Evolutionary conservation across 2,797 vertebrate genomes (phyloP).

Genomic region (Poeciliopsis presidionis): DNA sequence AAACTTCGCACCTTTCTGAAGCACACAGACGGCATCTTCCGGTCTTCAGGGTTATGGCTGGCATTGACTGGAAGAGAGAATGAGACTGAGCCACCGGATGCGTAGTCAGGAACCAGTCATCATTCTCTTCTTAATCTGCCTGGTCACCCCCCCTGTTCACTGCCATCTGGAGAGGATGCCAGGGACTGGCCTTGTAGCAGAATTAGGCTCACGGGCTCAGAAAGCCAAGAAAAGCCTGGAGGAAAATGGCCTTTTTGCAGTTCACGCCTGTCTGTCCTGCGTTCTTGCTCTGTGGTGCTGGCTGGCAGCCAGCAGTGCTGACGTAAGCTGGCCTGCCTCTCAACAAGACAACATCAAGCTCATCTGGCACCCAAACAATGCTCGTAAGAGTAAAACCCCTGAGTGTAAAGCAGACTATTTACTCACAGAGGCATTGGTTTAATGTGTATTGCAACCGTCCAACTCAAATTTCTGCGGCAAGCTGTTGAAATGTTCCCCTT

Average conservation of each 20-base stretch:
- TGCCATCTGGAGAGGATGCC: conserved; percentile 83
- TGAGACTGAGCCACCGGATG: conserved; percentile 72
- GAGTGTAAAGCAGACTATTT: conserved; percentile 36
- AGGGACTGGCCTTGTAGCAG: conserved; percentile 70
- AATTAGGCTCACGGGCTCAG: conserved; percentile 66
- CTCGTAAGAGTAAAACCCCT: conserved; percentile 49
- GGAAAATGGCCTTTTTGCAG: conserved; percentile 65
- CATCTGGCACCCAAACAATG: conserved; percentile 62
- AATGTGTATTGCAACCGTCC: neutral
- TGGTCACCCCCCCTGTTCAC: conserved; percentile 61
- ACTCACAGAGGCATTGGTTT: conserved; percentile 29
- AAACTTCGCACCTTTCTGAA: conserved; percentile 52
- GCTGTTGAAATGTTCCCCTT: conserved; percentile 21
- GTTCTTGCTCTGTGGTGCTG: conserved; percentile 63
- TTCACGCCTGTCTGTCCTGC: conserved; percentile 61
- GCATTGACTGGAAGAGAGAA: conserved; percentile 52
- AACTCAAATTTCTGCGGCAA: conserved; percentile 13
- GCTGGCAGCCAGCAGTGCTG: conserved; percentile 61
- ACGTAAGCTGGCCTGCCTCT: conserved; percentile 65
- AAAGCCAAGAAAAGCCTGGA: conserved; percentile 72
- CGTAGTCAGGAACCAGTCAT: conserved; percentile 77
- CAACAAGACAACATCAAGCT: conserved; percentile 67
- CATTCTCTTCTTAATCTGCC: conserved; percentile 75
- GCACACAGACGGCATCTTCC: conserved; percentile 53
- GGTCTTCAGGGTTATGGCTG: conserved; percentile 55